Percentiles rank a stretch among this genome's conserved stretches.
phyloP scores from a whole-genome alignment of 2,797 vertebrate species.

The Somateria mollissima region DNA sequence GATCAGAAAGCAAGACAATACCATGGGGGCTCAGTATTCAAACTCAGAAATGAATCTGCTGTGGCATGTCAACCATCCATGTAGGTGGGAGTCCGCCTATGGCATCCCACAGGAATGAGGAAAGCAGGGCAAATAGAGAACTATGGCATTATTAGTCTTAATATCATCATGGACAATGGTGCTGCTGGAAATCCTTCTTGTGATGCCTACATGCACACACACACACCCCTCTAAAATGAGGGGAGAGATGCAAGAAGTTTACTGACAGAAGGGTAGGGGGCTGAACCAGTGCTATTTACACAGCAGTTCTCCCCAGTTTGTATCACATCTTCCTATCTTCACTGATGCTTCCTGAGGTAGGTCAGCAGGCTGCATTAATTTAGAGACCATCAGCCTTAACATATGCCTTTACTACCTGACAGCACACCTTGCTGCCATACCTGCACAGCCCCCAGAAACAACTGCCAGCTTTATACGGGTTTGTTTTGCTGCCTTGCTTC shows the following conservation, averaged over 20 bases:
- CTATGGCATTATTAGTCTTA: not conserved
- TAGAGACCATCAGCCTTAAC: not conserved
- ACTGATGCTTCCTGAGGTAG: not conserved
- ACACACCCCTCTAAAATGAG: accelerated
- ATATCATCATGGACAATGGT: accelerated
- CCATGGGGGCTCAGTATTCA: accelerated
- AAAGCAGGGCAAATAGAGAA: not conserved
- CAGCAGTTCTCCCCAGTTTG: not conserved
- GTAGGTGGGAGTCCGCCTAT: accelerated
- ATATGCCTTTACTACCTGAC: not conserved
- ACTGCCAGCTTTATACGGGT: not conserved
- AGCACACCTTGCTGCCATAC: not conserved
- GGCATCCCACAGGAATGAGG: not conserved
- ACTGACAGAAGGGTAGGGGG: not conserved
- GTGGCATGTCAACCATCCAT: accelerated
- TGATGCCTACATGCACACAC: accelerated
- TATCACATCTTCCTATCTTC: not conserved
- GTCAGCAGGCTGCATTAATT: not conserved
- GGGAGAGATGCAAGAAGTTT: not conserved
- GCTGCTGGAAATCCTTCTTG: not conserved
- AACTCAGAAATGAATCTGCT: not conserved
- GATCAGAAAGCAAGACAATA: not conserved
- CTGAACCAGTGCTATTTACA: not conserved
- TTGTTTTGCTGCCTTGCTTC: not conserved
- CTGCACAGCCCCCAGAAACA: not conserved